Base-by-base conservation (phyloP, 2,113 vertebrate genomes). In the Tympanuchus pallidicinctus region DNA sequence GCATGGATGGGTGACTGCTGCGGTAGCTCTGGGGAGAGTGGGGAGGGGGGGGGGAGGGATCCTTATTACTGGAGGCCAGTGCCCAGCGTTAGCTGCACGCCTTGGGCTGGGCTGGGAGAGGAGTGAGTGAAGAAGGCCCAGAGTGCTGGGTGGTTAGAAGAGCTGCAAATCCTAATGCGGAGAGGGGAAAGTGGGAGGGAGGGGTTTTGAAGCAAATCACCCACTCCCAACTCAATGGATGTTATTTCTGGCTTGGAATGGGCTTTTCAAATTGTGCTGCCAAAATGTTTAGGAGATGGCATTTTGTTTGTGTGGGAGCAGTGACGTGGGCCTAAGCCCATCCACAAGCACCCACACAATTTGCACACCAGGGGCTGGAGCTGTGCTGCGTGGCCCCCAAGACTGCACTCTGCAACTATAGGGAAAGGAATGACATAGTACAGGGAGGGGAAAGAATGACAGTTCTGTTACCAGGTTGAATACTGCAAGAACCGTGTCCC, bases 241-340 rank as follows among this genome's bases (percentile, higher is more conserved):
- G 93, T 90, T 93, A 94, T 94, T 94, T 86, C 91, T 94, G 52
- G 57, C 76, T 92, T 72, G 56, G 60, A 86, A 67, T 67, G 56
- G 28, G 47, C 70, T 80, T 85, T 88, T 87, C 79, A 60, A 77
- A 65, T 18, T 34, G 16, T 1, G 5, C 75, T 89, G 93, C 75
- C 93, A 91, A 93, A 92, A 78, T 30, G 72, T 94, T 97, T 89
- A 47, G 88, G 61, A 81, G 91, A 71, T 86, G 91, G 50, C 89
- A 95, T 95, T 96, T 95, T 64, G 56, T 89, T 89, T 89, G 92
- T 76, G 94, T 91, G 75, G 87, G 95, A 93, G 87, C 91, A 32
- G 67, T 88, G 85, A 95, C 60, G 89, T 89, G 75, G 56, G 67
- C 64, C 74, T 50, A 72, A 89, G 85, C 82, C 42, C 56, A 60